Percentiles rank a stretch among this genome's conserved stretches.
Conservation (phyloP, 2,888 invertebrate genomes). For the Horisme vitalbata region DNA sequence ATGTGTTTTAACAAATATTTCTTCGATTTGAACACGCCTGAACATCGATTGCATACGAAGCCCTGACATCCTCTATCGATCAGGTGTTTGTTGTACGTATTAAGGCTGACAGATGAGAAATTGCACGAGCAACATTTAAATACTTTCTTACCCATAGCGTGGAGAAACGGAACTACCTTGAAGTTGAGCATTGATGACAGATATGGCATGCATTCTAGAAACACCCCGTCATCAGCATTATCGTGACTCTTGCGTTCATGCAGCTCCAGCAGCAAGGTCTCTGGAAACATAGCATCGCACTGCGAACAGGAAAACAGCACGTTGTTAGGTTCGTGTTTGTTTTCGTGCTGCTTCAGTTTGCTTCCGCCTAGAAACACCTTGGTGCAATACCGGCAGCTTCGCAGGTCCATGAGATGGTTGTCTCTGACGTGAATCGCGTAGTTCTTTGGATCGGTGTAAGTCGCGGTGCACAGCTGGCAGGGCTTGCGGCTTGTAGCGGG, state of each 20-base stretch:
- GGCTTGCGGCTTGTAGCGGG: neutral
- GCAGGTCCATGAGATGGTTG: conserved; percentile 45
- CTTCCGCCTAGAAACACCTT: conserved; percentile 45
- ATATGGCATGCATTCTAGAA: conserved; percentile 43
- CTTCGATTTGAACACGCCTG: conserved; percentile 41
- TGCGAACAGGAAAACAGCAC: conserved; percentile 50
- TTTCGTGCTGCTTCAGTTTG: conserved; percentile 43
- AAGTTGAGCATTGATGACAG: conserved; percentile 55
- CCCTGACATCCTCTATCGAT: conserved; percentile 38
- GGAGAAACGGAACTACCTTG: conserved; percentile 35
- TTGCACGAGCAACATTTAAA: conserved; percentile 46
- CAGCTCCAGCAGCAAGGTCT: conserved; percentile 37
- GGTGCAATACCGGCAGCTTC: conserved; percentile 51
- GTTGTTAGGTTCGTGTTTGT: conserved; percentile 42
- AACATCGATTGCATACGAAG: conserved; percentile 50
- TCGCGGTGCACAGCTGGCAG: conserved; percentile 53
- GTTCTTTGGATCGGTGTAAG: conserved; percentile 40
- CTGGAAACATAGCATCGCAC: conserved; percentile 43
- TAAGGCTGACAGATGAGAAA: conserved; percentile 26
- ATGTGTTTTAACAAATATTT: conserved; percentile 41
- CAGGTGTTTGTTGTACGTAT: conserved; percentile 49
- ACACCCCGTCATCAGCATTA: conserved; percentile 43
- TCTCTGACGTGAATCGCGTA: conserved; percentile 57
- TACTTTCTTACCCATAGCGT: neutral
- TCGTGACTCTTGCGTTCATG: conserved; percentile 44